Evolutionary conservation across 2,888 invertebrate genomes (phyloP).

Genomic region (Andrena hattorfiana): DNA sequence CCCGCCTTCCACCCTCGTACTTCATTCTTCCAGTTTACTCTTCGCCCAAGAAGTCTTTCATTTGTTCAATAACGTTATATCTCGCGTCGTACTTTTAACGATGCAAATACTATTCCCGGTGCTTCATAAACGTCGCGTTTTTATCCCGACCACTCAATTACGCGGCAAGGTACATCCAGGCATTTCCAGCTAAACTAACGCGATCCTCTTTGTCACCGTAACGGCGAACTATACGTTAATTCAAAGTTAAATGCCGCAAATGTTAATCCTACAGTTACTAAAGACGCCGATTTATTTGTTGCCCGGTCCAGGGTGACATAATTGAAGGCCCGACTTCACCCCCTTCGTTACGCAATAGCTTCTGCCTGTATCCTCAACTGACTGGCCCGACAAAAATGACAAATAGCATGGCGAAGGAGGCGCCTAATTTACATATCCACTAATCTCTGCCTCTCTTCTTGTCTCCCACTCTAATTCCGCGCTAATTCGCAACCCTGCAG

Average conservation of each 20-base stretch:
- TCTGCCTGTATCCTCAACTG: slow-evolving; percentile 36
- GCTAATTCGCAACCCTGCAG: slow-evolving; percentile 65
- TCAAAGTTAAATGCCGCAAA: background rate
- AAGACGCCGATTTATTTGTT: slow-evolving; percentile 25
- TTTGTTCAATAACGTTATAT: slow-evolving; percentile 52
- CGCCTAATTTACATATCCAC: slow-evolving; percentile 78
- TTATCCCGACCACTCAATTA: slow-evolving; percentile 51
- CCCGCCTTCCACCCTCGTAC: slow-evolving; percentile 24
- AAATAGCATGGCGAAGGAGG: slow-evolving; percentile 75
- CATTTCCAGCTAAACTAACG: slow-evolving; percentile 10
- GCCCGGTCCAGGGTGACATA: slow-evolving; percentile 4
- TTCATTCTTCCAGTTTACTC: slow-evolving; percentile 56
- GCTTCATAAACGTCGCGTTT: slow-evolving; percentile 46
- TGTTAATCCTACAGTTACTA: background rate
- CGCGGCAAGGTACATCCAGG: slow-evolving; percentile 22
- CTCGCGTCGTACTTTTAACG: slow-evolving; percentile 32
- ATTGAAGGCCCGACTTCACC: slow-evolving; percentile 31
- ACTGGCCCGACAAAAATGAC: slow-evolving; percentile 75
- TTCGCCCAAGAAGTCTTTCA: slow-evolving; percentile 44
- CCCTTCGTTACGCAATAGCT: slow-evolving; percentile 34
- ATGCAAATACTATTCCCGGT: slow-evolving; percentile 46
- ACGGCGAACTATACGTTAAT: slow-evolving; percentile 1
- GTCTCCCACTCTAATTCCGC: slow-evolving; percentile 70
- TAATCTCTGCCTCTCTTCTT: slow-evolving; percentile 72
- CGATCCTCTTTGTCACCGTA: background rate